Evolutionary conservation across 2,113 vertebrate genomes (phyloP).

Genomic region (Zingel zingel): DNA sequence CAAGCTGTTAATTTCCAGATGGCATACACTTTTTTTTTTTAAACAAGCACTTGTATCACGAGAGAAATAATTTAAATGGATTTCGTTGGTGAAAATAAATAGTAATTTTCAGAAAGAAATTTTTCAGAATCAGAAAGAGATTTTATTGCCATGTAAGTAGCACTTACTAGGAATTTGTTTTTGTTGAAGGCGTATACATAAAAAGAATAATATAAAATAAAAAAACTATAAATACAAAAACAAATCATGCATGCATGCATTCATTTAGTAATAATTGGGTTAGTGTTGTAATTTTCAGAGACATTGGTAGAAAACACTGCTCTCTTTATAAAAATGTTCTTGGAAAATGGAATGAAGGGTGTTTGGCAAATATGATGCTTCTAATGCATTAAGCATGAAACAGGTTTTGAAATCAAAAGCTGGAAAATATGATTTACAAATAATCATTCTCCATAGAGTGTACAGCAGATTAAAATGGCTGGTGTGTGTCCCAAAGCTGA

Average conservation of each 20-base stretch:
- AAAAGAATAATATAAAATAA: too few species aligned
- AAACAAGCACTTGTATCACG: constrained; percentile 35
- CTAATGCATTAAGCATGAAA: constrained; percentile 34
- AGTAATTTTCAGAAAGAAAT: constrained; percentile 12
- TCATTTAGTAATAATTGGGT: too few species aligned
- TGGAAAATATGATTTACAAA: constrained; percentile 61
- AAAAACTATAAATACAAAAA: too few species aligned
- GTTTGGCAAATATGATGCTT: constrained; percentile 42
- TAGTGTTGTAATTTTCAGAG: constrained; percentile 1
- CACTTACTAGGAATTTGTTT: too few species aligned
- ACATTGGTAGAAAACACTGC: constrained; percentile 16
- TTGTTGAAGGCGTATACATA: too few species aligned
- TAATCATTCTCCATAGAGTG: constrained; percentile 26
- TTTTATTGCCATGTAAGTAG: too few species aligned
- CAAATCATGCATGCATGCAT: too few species aligned
- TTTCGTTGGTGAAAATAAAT: constrained; percentile 16
- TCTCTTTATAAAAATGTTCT: constrained; percentile 22
- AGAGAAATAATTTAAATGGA: constrained; percentile 53
- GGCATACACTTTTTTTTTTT: constrained; percentile 27
- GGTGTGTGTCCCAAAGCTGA: background rate
- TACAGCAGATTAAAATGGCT: constrained; percentile 35
- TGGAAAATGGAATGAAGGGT: constrained; percentile 44
- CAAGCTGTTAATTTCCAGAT: constrained; percentile 55
- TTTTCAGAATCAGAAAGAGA: too few species aligned
- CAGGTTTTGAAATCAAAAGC: constrained; percentile 52